Base-by-base conservation (phyloP, 2,113 vertebrate genomes). In the Vimba vimba region DNA sequence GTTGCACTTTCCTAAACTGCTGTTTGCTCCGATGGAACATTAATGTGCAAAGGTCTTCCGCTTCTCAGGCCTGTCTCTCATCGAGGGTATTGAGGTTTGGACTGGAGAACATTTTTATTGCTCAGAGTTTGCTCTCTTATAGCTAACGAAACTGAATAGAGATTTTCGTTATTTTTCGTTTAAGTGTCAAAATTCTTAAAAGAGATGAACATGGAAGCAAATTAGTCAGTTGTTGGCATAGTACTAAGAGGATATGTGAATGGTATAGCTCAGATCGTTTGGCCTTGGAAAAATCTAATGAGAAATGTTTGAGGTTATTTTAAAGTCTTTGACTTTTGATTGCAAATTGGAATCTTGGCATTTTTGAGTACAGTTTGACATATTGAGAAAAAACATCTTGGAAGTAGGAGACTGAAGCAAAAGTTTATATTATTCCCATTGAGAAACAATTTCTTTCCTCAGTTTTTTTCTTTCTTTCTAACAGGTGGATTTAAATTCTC, bases 21-120 rank as follows among this genome's bases (percentile, higher is more conserved):
- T 89, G 85, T 91, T 92, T 88, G 87, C 64, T 90, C 82, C 68
- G 77, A 80, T 85, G 87, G 89, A 90, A 87, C 87, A 85, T 90
- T 89, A 82, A 87, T 88, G 83, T 86, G 87, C 79, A 76, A 92
- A 88, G 75, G 90, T 88, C 84, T 90, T 85, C 59, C 68, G 84
- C 89, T 91, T 91, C 91, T 87, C 91, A 91, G 80, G 86, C 82
- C 59, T 89, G 89, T 87, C 83, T 71, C 68, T 71, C 68, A 23
- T 69, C 33, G 19, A 71, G 47, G 15, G 17, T 33, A 4, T 55
- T 77, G 75, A 33, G 45, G 4, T 55, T 77, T 77, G 74, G 68
- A 71, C 9, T 23, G 36, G 50, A 50, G 17, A 47, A 77, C 19
- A 25, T 71, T 71, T 71, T 71, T 55, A 55, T 77, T 77, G 74